Evolutionary conservation across 1,140 invertebrate genomes (phyloP).

Genomic region (Magallana gigas): DNA sequence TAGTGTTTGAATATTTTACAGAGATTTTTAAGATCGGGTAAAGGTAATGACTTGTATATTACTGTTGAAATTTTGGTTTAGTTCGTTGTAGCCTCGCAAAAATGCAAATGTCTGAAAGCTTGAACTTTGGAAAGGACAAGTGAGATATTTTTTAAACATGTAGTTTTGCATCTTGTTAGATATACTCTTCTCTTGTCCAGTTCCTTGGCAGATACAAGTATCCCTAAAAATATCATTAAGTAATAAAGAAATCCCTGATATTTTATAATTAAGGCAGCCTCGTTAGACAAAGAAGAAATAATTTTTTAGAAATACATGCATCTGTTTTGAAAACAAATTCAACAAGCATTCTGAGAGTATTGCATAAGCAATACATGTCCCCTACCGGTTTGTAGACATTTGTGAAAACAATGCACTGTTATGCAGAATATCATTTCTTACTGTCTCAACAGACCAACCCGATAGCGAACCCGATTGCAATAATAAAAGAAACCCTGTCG

Average conservation of each 20-base stretch:
- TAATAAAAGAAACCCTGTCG: too few relatives aligned
- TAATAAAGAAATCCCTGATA: constrained; percentile 8
- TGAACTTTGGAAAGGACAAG: background rate
- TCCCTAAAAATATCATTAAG: constrained; percentile 3
- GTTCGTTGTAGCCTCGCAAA: background rate
- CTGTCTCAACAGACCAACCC: too few relatives aligned
- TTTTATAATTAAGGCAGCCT: background rate
- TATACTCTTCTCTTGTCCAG: background rate
- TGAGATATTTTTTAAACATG: background rate
- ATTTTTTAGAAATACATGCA: background rate
- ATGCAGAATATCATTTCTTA: too few relatives aligned
- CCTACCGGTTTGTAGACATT: too few relatives aligned
- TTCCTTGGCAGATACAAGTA: background rate
- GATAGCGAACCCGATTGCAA: too few relatives aligned
- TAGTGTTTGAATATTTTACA: constrained; percentile 8
- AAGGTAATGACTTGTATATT: constrained; percentile 11
- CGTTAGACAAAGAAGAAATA: background rate
- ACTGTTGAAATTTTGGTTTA: constrained; percentile 13
- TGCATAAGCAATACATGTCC: too few relatives aligned
- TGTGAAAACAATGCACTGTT: too few relatives aligned
- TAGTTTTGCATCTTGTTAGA: background rate
- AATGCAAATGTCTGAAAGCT: constrained; percentile 13
- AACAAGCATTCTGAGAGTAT: background rate
- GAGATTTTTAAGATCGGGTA: background rate
- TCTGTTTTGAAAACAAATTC: background rate